These are phyloP conservation scores for Ephialtes manifestator DNA, from an alignment of 2,888 invertebrate genomes.

Conservation along the genomic window DNA sequence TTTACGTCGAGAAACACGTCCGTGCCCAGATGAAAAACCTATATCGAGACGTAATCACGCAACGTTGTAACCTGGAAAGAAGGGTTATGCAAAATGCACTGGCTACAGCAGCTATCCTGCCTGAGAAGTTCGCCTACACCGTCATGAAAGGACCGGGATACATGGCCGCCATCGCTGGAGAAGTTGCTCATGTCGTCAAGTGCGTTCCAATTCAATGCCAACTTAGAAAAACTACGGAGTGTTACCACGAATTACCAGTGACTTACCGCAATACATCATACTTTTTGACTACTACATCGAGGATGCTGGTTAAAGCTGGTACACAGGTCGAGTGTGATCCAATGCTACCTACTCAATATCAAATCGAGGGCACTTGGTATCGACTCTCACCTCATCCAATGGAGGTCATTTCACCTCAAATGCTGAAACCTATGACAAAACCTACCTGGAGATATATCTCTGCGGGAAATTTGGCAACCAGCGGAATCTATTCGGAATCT, in stretches of 20 bases:
- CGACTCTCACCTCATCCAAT: not conserved
- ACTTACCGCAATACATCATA: constrained; percentile 64
- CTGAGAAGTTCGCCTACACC: too few species aligned
- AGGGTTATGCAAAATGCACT: too few species aligned
- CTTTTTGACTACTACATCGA: constrained; percentile 70
- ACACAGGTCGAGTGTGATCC: constrained; percentile 68
- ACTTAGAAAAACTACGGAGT: too few species aligned
- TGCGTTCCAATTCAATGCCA: too few species aligned
- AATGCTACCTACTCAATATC: constrained; percentile 66
- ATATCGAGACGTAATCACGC: constrained; percentile 62
- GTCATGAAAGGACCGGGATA: constrained; percentile 68
- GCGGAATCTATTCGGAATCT: constrained; percentile 52
- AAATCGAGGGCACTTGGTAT: constrained; percentile 66
- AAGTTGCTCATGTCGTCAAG: constrained; percentile 6
- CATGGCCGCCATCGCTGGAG: constrained; percentile 72
- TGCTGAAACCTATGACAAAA: constrained; percentile 41
- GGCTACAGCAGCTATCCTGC: too few species aligned
- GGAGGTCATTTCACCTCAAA: constrained; percentile 17
- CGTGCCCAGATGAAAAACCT: constrained; percentile 65
- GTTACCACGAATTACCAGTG: too few species aligned
- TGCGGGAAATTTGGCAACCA: constrained; percentile 33
- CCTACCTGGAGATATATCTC: constrained; percentile 49
- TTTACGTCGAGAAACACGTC: constrained; percentile 74
- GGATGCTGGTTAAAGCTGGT: constrained; percentile 67
- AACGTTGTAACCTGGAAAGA: too few species aligned